Base-by-base conservation (phyloP, 2,797 vertebrate genomes). In the Trichosurus vulpecula region DNA sequence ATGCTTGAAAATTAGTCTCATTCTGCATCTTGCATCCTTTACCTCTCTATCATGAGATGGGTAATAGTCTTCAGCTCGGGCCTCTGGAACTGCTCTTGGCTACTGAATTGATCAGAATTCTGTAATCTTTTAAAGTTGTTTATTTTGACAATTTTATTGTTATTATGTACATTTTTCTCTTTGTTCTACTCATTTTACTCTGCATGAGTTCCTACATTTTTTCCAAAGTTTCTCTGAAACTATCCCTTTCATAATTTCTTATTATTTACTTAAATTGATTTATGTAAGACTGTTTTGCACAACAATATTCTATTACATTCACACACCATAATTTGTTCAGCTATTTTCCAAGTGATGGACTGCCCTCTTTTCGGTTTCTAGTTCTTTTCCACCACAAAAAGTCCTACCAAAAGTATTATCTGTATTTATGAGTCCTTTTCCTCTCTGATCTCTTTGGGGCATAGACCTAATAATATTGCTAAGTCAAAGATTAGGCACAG, bases 221-320 rank as follows among this genome's bases (percentile, higher is more conserved):
- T 87, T 27, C 41, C 9, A 51, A 87, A 3, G 25, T 87, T 51
- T 51, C 41, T 51, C 41, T 87, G 74, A 87, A 51, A 47, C 1
- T 27, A 27, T 87, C 22, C 14, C 41, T 47, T 87, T 87, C 41
- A 47, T 27, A 87, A 87, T 87, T 93, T 95, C 93, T 12, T 93
- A 93, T 90, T 25, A 93, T 90, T 25, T 81, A 58, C 54, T 94
- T 91, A 52, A 19, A 30, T 91, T 93, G 6, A 41, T 91, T 30
- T 91, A 31, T 58, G 6, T 61, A 29, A 55, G 57, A 54, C 47
- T 92, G 27, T 35, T 89, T 96, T 93, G 51, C 92, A 30, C 41
- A 51, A 87, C 22, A 51, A 87, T 87, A 27, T 87, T 87, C 41
- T 51, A 47, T 51, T 47, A 51, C 5, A 12, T 51, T 27, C 41